Evolutionary conservation across 2,888 invertebrate genomes (phyloP), one percentile per base, ranked within the genome.

Genomic region (Tolmerus cingulatus): DNA sequence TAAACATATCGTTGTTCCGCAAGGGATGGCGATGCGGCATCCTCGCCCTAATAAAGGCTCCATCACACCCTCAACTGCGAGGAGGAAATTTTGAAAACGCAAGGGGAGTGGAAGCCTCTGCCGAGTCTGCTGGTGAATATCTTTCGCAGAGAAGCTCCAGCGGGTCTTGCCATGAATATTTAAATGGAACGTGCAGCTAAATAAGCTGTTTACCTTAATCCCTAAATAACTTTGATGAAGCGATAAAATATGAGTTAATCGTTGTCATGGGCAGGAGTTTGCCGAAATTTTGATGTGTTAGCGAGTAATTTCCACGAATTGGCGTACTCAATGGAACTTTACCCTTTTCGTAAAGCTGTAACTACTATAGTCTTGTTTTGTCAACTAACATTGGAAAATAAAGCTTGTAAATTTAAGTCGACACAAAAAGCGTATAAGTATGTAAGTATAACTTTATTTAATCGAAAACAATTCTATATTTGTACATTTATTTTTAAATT

Each of bases 191-290:
- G 51, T 51, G 30, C 23, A 51, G 79, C 23, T 79, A 79, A 79
- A 79, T 51, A 51, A 46, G 51, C 79, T 79, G 46, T 79, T 79
- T 79, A 79, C 79, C 51, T 79, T 79, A 78, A 78, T 78, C 78
- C 78, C 40, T 23, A 27, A 76, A 76, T 76, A 76, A 76, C 76
- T 37, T 40, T 76, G 76, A 76, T 76, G 76, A 78, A 78, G 78
- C 78, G 78, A 78, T 78, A 78, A 78, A 78, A 78, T 78, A 43
- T 43, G 23, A 43, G 78, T 37, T 78, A 78, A 78, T 78, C 23
- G 43, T 43, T 78, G 78, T 43, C 43, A 43, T 37, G 78, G 78
- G 66, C 66, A 23, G 23, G 66, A 66, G 14, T 66, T 66, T 66
- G 66, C 23, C 66, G 12, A 27, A 66, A 19, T 66, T 66, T 66